phyloP scores from a whole-genome alignment of 2,888 invertebrate genomes.

The Tenthredo mesomela region DNA sequence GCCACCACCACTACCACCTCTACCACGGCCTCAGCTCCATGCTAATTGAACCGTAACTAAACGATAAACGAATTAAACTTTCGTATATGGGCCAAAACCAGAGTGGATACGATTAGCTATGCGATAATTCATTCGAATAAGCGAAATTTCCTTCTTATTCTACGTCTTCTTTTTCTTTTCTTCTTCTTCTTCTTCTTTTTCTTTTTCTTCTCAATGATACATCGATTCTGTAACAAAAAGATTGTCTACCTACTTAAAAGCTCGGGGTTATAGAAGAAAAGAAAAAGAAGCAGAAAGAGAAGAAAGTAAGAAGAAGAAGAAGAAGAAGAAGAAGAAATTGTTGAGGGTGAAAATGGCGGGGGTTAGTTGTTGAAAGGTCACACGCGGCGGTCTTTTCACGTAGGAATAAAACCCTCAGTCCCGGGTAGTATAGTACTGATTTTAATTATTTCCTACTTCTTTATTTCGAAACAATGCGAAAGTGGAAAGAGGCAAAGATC shows the following conservation, averaged over 20 bases:
- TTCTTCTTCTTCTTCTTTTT: not conserved
- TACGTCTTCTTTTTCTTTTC: too few relatives aligned
- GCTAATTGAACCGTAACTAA: slow-evolving; percentile 45
- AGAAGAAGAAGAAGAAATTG: not conserved
- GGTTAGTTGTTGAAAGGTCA: slow-evolving; percentile 26
- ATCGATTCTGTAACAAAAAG: not conserved
- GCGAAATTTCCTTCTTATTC: not conserved
- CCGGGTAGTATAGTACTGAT: not conserved
- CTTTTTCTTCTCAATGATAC: not conserved
- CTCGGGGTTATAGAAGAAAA: not conserved
- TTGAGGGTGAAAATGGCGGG: slow-evolving; percentile 15
- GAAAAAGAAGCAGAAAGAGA: too few relatives aligned
- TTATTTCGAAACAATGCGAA: slow-evolving; percentile 11
- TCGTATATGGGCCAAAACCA: not conserved
- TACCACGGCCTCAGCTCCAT: not conserved
- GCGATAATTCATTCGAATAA: not conserved
- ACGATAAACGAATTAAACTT: slow-evolving; percentile 36
- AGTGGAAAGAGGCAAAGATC: slow-evolving; percentile 9
- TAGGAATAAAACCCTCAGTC: not conserved
- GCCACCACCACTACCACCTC: not conserved
- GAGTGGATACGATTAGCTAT: not conserved
- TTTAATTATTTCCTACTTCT: slow-evolving; percentile 37
- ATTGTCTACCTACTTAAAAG: not conserved
- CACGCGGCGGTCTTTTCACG: slow-evolving; percentile 1
- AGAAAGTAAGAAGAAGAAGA: not conserved